Evolutionary conservation across 2,797 vertebrate species (phyloP), one percentile per base, ranked within the genome.

Genomic region (Hozukius guyotensis): DNA sequence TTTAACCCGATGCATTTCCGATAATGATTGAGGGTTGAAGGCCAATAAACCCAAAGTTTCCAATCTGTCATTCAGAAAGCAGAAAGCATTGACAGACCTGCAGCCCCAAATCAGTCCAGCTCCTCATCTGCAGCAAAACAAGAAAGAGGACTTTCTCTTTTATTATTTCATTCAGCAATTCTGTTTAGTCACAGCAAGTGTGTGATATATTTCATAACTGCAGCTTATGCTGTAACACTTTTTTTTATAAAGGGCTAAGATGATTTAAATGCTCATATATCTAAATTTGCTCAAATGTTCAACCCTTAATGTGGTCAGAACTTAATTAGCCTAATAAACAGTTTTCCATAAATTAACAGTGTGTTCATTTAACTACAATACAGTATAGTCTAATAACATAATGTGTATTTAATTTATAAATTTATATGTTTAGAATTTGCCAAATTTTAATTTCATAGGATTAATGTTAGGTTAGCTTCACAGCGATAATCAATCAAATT

Each of bases 1-100:
- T 92, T 91, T 93, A 90, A 90, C 92, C 91, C 84, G 60, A 77
- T 72, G 85, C 74, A 77, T 91, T 90, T 91, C 86, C 73, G 36
- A 75, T 88, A 91, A 90, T 88, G 81, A 87, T 63, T 84, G 62
- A 87, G 65, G 81, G 31, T 32, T 78, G 65, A 84, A 86, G 87
- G 79, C 73, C 87, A 77, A 74, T 78, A 82, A 85, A 88, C 20
- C 4, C 16, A 85, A 87, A 72, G 67, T 85, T 88, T 90, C 68
- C 84, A 86, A 79, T 87, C 76, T 70, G 69, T 76, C 78, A 86
- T 70, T 88, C 80, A 86, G 6, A n/a, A 7, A 25, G 71, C 42
- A 76, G 36, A 67, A 85, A 80, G 6, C 1, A 2, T 56, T 52
- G 72, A 73, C 72, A 80, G 75, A 85, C 29, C 75, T 75, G 69